Evolutionary conservation across 2,113 vertebrate genomes (phyloP).

Genomic region (human (Homo sapiens)): DNA sequence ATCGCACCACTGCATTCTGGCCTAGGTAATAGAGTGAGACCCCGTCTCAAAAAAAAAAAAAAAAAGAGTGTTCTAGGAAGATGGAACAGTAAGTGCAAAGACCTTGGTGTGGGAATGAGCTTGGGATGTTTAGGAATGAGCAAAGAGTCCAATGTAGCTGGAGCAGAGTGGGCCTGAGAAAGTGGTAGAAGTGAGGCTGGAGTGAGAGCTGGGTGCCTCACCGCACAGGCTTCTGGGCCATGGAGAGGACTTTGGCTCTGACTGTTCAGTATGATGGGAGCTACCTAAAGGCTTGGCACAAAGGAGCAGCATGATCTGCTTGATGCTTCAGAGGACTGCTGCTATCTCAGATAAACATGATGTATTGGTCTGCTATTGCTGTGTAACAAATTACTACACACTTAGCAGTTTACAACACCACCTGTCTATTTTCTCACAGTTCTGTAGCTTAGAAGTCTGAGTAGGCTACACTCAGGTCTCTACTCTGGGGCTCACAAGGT

Average conservation of each 20-base stretch:
- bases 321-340: neutral
- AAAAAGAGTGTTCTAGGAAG: neutral
- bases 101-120: neutral
- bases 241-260: neutral
- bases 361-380: neutral
- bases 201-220: accelerated
- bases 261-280: neutral
- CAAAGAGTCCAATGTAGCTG: neutral
- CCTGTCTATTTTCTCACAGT: neutral
- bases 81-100: neutral
- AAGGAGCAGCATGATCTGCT: accelerated
- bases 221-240: too few relatives aligned
- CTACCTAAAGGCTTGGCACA: neutral
- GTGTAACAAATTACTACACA: neutral
- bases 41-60: too few relatives aligned
- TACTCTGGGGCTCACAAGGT: neutral
- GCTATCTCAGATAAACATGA: neutral
- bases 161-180: neutral
- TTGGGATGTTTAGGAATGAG: neutral
- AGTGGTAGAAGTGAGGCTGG: too few relatives aligned
- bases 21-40: too few relatives aligned
- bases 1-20: too few relatives aligned
- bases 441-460: neutral
- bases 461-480: neutral
- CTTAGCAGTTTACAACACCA: neutral